phyloP scores from a whole-genome alignment of 2,113 vertebrate species.

The Aplodontia rufa region DNA sequence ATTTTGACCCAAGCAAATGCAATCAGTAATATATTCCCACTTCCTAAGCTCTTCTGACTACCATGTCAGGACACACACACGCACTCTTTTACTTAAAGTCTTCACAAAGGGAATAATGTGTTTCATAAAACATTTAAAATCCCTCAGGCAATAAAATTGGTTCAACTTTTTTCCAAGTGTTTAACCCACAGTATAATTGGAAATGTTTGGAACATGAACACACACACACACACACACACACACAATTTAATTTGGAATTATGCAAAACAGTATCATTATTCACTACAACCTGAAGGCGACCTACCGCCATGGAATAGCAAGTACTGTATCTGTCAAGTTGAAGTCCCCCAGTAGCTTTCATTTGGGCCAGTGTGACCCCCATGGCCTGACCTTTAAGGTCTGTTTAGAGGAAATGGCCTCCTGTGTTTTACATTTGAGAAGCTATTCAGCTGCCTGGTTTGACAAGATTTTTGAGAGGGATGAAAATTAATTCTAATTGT shows the following conservation, averaged over 20 bases:
- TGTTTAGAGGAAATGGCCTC: slow-evolving; percentile 65
- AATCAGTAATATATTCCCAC: neutral
- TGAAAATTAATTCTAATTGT: slow-evolving; percentile 71
- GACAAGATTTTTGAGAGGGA: slow-evolving; percentile 69
- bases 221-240: neutral
- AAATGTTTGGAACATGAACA: slow-evolving; percentile 54
- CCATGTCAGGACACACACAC: too few species aligned
- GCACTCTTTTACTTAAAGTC: neutral
- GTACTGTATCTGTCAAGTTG: fast-evolving
- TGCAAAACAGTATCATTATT: slow-evolving; percentile 55
- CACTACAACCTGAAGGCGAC: slow-evolving; percentile 61
- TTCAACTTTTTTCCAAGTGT: slow-evolving; percentile 60
- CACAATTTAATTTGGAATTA: slow-evolving; percentile 67
- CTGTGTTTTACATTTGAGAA: slow-evolving; percentile 61
- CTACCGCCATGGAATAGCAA: slow-evolving; percentile 7
- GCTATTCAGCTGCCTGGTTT: slow-evolving; percentile 60
- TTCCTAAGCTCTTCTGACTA: neutral
- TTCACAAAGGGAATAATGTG: slow-evolving; percentile 40
- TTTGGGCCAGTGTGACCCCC: slow-evolving; percentile 27
- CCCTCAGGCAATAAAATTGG: slow-evolving; percentile 59
- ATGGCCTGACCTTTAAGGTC: slow-evolving; percentile 28
- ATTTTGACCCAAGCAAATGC: neutral
- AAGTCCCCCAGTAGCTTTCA: slow-evolving; percentile 2
- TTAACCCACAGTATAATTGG: slow-evolving; percentile 61
- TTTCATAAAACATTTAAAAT: slow-evolving; percentile 67